Percentiles rank a stretch among this genome's conserved stretches.
Conservation (phyloP, 1,140 invertebrate species). For the Dendrolimus punctatus region DNA sequence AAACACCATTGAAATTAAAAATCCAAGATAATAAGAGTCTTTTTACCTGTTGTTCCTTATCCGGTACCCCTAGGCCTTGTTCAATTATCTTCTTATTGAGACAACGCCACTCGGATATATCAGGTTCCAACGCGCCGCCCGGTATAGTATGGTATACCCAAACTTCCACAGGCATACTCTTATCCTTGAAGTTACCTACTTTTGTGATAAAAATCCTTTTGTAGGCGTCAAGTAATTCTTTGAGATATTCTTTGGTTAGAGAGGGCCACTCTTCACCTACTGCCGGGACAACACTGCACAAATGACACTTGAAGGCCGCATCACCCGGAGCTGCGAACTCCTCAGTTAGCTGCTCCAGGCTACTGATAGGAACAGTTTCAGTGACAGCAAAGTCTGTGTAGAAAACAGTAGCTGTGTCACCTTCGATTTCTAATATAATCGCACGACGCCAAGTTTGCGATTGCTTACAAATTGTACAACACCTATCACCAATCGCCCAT, state of each 20-base stretch:
- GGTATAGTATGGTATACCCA: constrained; percentile 65
- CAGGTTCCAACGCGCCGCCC: constrained; percentile 63
- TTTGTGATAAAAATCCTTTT: constrained; percentile 56
- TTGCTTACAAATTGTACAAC: constrained; percentile 59
- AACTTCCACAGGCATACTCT: constrained; percentile 71
- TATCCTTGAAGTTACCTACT: constrained; percentile 55
- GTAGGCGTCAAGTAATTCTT: constrained; percentile 66
- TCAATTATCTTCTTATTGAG: constrained; percentile 71
- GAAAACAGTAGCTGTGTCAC: constrained; percentile 56
- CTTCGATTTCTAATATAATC: constrained; percentile 55
- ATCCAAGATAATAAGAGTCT: constrained; percentile 1
- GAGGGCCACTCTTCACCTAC: constrained; percentile 70
- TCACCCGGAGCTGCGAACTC: constrained; percentile 56
- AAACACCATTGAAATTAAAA: too few relatives aligned
- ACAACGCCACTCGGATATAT: constrained; percentile 67
- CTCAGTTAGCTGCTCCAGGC: constrained; percentile 52
- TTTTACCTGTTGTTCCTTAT: constrained; percentile 47
- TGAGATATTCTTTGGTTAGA: constrained; percentile 66
- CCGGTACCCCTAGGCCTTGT: constrained; percentile 71
- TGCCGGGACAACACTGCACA: constrained; percentile 72
- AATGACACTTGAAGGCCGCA: constrained; percentile 71
- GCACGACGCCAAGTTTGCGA: constrained; percentile 71
- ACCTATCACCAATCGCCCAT: constrained; percentile 61
- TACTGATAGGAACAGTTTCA: constrained; percentile 48
- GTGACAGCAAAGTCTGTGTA: constrained; percentile 70